phyloP scores from a whole-genome alignment of 2,888 invertebrate species.

The Marasmarcha lunaedactyla region DNA sequence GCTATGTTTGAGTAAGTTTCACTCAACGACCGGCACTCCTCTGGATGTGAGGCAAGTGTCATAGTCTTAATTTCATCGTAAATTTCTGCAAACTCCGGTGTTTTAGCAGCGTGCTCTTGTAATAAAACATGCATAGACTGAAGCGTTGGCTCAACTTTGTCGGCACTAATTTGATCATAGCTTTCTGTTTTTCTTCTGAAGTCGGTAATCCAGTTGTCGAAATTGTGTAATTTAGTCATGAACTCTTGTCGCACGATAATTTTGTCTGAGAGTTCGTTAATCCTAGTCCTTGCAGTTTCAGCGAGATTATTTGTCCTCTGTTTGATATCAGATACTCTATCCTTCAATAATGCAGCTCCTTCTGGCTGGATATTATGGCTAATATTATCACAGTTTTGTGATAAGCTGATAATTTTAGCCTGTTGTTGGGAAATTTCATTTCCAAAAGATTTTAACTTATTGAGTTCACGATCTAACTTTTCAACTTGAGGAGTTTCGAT shows the following conservation, averaged over 20 bases:
- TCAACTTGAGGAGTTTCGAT: constrained; percentile 79
- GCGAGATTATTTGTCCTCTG: constrained; percentile 79
- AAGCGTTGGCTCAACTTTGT: constrained; percentile 82
- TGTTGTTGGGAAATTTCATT: constrained; percentile 89
- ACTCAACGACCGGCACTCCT: constrained; percentile 79
- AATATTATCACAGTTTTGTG: constrained; percentile 84
- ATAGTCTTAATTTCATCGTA: constrained; percentile 87
- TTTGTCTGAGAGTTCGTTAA: constrained; percentile 85
- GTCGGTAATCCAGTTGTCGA: constrained; percentile 84
- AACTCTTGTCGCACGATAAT: constrained; percentile 87
- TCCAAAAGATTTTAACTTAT: constrained; percentile 82
- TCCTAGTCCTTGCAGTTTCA: constrained; percentile 79
- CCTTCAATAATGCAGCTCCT: constrained; percentile 78
- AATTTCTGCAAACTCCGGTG: constrained; percentile 80
- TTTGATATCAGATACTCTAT: constrained; percentile 80
- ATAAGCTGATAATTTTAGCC: constrained; percentile 82
- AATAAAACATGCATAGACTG: constrained; percentile 83
- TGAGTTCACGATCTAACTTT: constrained; percentile 81
- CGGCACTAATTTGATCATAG: constrained; percentile 84
- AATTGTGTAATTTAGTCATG: constrained; percentile 80
- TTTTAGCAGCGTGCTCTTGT: constrained; percentile 88
- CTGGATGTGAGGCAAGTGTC: constrained; percentile 74
- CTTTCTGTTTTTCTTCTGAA: constrained; percentile 79
- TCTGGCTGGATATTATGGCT: constrained; percentile 83
- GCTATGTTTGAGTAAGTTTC: constrained; percentile 82